Evolutionary conservation across 92 coral and sea anemone species (phyloP).

Genomic region (Porites rus): DNA sequence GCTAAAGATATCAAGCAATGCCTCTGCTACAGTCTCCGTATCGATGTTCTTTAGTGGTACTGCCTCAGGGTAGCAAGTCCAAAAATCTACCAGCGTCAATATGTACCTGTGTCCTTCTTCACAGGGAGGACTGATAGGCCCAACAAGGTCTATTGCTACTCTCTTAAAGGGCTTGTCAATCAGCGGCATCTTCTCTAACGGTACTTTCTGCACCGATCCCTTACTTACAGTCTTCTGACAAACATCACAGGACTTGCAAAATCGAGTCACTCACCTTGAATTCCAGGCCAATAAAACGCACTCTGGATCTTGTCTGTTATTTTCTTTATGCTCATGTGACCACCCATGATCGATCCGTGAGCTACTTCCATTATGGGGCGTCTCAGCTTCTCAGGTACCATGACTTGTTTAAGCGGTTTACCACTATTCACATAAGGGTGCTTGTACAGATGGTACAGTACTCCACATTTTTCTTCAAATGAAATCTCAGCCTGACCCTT

Average conservation of each 20-base stretch:
- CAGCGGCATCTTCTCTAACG: conserved; percentile 69
- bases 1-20: too few relatives aligned
- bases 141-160: conserved; percentile 57
- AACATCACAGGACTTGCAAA: conserved; percentile 58
- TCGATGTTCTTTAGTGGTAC: too few relatives aligned
- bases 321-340: conserved; percentile 56
- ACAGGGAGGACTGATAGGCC: conserved; percentile 37
- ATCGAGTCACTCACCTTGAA: conserved; percentile 46
- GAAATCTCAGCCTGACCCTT: neutral
- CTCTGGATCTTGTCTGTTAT: conserved; percentile 21
- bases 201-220: conserved; percentile 63
- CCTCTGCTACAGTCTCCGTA: too few relatives aligned
- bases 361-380: conserved; percentile 53
- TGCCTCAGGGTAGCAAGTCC: too few relatives aligned
- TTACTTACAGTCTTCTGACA: conserved; percentile 74
- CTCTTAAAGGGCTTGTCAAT: conserved; percentile 72
- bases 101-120: conserved; percentile 22
- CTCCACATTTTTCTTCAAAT: neutral
- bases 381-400: conserved; percentile 42
- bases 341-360: conserved; percentile 40
- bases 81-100: too few relatives aligned
- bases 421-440: conserved; percentile 46
- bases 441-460: conserved; percentile 33
- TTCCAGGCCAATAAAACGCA: conserved; percentile 28
- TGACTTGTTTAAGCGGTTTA: conserved; percentile 37